Evolutionary conservation across 2,113 vertebrate species (phyloP).

Genomic region (Toxostoma redivivum): DNA sequence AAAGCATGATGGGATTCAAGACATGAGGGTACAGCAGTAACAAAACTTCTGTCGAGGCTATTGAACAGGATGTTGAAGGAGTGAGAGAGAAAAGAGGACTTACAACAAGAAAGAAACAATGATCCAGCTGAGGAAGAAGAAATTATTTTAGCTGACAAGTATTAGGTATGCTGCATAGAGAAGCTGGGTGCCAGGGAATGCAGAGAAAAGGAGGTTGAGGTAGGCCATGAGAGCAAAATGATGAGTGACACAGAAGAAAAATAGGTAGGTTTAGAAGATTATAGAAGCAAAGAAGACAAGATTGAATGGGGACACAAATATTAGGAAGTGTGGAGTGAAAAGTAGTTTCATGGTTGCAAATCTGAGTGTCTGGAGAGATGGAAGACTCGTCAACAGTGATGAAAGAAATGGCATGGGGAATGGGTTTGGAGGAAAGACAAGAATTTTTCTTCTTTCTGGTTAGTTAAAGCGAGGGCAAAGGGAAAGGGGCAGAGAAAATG

Average conservation of each 20-base stretch:
- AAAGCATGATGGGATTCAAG: not conserved
- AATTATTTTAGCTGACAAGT: not conserved
- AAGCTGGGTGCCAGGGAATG: not conserved
- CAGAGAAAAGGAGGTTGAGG: not conserved
- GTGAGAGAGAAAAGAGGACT: not conserved
- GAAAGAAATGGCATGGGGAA: not conserved
- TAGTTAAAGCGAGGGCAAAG: not conserved
- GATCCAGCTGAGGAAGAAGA: not conserved
- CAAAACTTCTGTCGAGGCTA: not conserved
- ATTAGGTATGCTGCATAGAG: not conserved
- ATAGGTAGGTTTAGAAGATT: not conserved
- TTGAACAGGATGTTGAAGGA: not conserved
- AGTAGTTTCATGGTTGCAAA: not conserved
- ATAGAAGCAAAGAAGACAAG: not conserved
- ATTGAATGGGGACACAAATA: not conserved
- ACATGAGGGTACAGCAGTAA: not conserved
- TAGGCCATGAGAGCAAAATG: not conserved
- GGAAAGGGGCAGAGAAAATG: not conserved
- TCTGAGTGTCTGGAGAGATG: not conserved
- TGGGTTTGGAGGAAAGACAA: not conserved
- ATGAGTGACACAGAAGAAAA: conserved; percentile 27
- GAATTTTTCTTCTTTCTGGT: not conserved
- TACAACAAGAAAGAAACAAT: not conserved
- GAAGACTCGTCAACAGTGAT: not conserved
- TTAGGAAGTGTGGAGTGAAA: conserved; percentile 51